Evolutionary conservation across 2,113 vertebrate species (phyloP), one percentile per base, ranked within the genome.

Genomic region (Eurystomus gularis): DNA sequence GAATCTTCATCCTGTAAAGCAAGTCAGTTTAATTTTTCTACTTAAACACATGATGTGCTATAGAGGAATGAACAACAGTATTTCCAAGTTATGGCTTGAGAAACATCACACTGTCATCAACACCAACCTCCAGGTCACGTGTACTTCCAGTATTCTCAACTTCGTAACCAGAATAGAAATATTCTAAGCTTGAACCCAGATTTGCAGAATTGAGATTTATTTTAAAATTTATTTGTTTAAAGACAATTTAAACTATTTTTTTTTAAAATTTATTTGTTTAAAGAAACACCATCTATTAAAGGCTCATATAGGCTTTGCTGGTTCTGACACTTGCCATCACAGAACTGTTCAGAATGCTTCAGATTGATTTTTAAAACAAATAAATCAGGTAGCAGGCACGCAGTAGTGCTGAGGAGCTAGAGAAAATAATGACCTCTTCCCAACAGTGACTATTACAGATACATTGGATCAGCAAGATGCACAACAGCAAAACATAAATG

Each of bases 1-100:
- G 98, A 99, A 87, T 99, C 99, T 98, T 99, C 99, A 76, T 99
- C 99, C 99, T 99, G 86, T 13, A 94, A 94, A 89, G 46, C 23
- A 94, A 86, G 31, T 35, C 17, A 81, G 23, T 55, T 70, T 28
- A 23, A 80, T 48, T 48, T 48, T 48, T 48, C 46, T 48, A 48
- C 46, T 48, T 18, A 48, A 48, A 48, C 11, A 42, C 42, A 42
- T 15, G 15, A 71, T 48, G 46, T 14, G 26, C 11, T 42, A 15
- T 42, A 42, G 42, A 48, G 46, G 46, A 18, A 18, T 19, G 18
- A 48, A 48, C 13, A 48, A 18, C 33, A 57, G 7, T 60, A 35
- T 60, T 60, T 35, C 33, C n/a, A 48, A 48, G 46, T 48, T 48
- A 48, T 19, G 18, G 46, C 17, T 48, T 48, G 46, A 48, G 46